Evolutionary conservation across 1,140 invertebrate genomes (phyloP).

Genomic region (Globodera rostochiensis): DNA sequence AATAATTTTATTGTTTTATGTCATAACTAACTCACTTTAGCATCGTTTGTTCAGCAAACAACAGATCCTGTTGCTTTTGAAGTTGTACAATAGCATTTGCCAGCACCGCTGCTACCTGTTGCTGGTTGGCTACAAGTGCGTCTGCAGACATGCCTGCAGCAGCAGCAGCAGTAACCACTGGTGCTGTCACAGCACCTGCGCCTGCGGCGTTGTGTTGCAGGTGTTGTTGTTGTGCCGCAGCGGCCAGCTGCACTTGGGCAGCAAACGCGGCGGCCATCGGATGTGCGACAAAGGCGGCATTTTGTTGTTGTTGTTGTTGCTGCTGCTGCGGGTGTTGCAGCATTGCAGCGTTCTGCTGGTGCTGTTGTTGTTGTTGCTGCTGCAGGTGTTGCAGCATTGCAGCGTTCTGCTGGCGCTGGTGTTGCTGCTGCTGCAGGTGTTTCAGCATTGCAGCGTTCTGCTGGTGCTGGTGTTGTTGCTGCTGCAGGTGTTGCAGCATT

Average conservation of each 20-base stretch:
- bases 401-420: neutral
- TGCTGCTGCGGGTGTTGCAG: neutral
- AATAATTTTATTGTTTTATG: no score
- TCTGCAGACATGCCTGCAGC: neutral
- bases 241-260: constrained; percentile 4
- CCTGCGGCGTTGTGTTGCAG: neutral
- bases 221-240: neutral
- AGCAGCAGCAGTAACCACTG: neutral
- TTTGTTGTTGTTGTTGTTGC: constrained; percentile 18
- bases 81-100: constrained; percentile 22
- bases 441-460: no score
- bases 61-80: constrained; percentile 26
- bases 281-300: constrained; percentile 1
- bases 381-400: no score
- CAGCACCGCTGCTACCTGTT: neutral
- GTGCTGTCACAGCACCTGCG: neutral
- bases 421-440: neutral
- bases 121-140: neutral
- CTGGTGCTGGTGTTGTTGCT: neutral
- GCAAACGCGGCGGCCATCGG: constrained; percentile 33
- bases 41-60: constrained; percentile 6
- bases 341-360: no score
- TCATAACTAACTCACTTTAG: constrained; percentile 13
- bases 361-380: no score
- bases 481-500: no score